Conservation (phyloP, 2,888 invertebrate genomes). For the Melieria omissa region DNA sequence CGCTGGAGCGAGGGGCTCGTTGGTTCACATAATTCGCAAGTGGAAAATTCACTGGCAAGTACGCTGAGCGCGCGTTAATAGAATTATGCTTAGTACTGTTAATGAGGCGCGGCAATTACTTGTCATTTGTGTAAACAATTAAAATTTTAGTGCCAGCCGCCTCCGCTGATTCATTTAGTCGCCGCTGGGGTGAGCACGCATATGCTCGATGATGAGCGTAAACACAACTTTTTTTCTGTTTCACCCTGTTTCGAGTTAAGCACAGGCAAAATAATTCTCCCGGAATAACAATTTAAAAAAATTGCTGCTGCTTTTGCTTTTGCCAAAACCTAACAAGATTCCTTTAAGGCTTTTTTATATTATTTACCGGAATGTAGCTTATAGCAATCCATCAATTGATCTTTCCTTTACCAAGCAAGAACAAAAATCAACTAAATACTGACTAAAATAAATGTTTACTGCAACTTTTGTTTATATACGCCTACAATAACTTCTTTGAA, state of each 20-base stretch:
- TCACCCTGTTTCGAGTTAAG: background rate
- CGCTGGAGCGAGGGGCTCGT: background rate
- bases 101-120: constrained; percentile 25
- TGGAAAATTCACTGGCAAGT: background rate
- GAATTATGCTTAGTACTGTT: constrained; percentile 25
- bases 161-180: background rate
- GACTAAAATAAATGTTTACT: no score
- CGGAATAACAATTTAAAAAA: background rate
- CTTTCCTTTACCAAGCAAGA: no score
- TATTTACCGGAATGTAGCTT: no score
- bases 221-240: no score
- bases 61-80: constrained; percentile 9
- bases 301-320: no score
- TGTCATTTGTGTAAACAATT: constrained; percentile 36
- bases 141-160: background rate
- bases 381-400: no score
- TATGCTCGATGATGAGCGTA: no score
- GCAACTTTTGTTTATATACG: no score
- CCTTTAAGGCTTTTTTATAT: no score
- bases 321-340: no score
- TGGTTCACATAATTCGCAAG: background rate
- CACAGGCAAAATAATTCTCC: background rate
- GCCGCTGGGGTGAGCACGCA: background rate
- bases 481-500: no score
- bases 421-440: no score